Evolutionary conservation across 2,888 invertebrate genomes (phyloP).

Genomic region (Baronia brevicornis): DNA sequence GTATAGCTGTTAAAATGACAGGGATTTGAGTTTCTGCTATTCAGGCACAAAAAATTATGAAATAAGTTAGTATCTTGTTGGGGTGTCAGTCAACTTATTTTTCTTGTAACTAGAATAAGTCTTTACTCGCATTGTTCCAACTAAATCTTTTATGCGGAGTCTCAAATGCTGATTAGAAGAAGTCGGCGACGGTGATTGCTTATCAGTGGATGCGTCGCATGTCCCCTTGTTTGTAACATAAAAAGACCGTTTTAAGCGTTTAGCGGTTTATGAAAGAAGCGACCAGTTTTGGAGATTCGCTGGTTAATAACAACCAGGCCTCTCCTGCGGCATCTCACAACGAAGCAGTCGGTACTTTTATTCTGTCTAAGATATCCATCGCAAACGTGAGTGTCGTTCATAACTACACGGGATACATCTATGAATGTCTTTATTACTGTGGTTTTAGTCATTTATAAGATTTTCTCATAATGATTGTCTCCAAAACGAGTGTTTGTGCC

Average conservation of each 20-base stretch:
- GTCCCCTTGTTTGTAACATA: slow-evolving; percentile 6
- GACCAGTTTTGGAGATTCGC: slow-evolving; percentile 33
- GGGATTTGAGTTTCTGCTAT: too few species aligned
- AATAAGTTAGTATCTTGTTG: too few species aligned
- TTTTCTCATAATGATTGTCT: slow-evolving; percentile 76
- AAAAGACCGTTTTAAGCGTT: slow-evolving; percentile 25
- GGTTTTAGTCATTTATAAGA: slow-evolving; percentile 72
- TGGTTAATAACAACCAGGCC: slow-evolving; percentile 53
- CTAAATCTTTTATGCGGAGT: too few species aligned
- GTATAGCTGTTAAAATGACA: too few species aligned
- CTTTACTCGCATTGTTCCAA: too few species aligned
- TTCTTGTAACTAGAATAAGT: too few species aligned
- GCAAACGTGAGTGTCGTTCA: slow-evolving; percentile 70
- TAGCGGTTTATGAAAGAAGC: slow-evolving; percentile 19
- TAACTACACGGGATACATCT: slow-evolving; percentile 70
- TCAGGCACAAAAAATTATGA: too few species aligned
- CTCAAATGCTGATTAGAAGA: slow-evolving; percentile 4
- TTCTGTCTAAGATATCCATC: slow-evolving; percentile 68
- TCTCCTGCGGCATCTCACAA: slow-evolving; percentile 59
- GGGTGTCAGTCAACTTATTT: too few species aligned
- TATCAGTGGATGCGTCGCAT: slow-evolving; percentile 11
- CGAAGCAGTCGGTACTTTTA: slow-evolving; percentile 73
- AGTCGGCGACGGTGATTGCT: slow-evolving; percentile 7
- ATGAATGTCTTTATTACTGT: slow-evolving; percentile 74
- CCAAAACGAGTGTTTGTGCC: slow-evolving; percentile 70